Base-by-base conservation (phyloP, 2,797 vertebrate species). In the Hephaestus fuliginosus region DNA sequence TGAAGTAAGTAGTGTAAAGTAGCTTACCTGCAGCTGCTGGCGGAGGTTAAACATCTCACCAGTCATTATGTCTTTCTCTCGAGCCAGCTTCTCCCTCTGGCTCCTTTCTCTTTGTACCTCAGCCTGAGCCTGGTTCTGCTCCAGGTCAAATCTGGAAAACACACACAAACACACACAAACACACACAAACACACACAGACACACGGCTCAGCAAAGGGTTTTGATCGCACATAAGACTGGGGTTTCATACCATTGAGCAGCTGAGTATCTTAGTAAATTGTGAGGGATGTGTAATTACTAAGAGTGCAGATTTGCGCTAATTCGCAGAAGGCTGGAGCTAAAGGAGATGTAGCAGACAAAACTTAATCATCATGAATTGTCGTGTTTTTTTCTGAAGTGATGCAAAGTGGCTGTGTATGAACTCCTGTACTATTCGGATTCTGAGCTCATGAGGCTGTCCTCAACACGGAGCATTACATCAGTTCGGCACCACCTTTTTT, bases 41-140 rank as follows among this genome's bases (percentile, higher is more conserved):
- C 96, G 96, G 82, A 99, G 91, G 92, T 96, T 96, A 41, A 99
- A 98, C 48, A 97, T 94, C 93, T 99, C 98, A 0, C 96, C 95
- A 1, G 96, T 96, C 88, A 99, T 94, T 80, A 96, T 85, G 70
- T 99, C 98, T 90, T 96, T 98, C 90, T 99, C 98, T 0, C 97
- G 94, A 84, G 95, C 94, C 86, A 99, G 91, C 86, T 97, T 99
- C 91, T 99, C 98, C 74, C 96, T 94, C 85, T 96, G 97, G 80
- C 90, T 90, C 88, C 92, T 96, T 86, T 99, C 98, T 78, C 97
- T 93, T 91, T 98, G 97, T 0, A 96, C 95, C 89, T 99, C 97
- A 25, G 97, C 96, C 0, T 98, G 97, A 0, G 96, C 89, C 90
- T 98, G 97, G 0, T 94, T 96, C 92, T 97, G 97, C 90, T 99